Conservation (phyloP, 2,797 vertebrate species). For the Channallabes apus region DNA sequence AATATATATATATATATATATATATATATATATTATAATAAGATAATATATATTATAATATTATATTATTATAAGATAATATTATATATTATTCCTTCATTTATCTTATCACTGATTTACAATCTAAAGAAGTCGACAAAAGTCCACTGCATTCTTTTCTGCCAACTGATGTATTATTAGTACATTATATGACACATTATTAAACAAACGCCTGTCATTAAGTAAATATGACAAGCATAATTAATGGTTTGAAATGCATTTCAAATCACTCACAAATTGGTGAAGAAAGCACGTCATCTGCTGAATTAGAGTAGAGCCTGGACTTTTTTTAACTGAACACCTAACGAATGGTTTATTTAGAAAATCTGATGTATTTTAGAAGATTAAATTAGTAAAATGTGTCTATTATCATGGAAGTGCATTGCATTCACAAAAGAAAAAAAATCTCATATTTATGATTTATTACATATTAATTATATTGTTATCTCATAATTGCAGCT, state of each 20-base stretch:
- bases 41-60: no score
- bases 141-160: background rate
- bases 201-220: background rate
- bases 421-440: no score
- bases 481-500: no score
- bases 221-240: background rate
- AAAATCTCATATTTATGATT: no score
- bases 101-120: background rate
- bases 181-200: background rate
- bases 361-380: background rate
- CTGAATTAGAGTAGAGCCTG: background rate
- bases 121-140: background rate
- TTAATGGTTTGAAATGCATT: background rate
- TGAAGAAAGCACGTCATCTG: background rate
- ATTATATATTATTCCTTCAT: background rate
- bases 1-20: no score
- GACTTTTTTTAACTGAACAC: background rate
- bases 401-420: background rate
- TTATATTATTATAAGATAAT: no score
- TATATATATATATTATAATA: no score
- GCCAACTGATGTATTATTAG: background rate
- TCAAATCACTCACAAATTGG: background rate
- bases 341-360: background rate
- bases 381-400: background rate
- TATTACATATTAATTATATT: no score